These are phyloP conservation scores for Clistopyga incitator DNA, from an alignment of 2,888 invertebrate genomes.

Conservation along the genomic window DNA sequence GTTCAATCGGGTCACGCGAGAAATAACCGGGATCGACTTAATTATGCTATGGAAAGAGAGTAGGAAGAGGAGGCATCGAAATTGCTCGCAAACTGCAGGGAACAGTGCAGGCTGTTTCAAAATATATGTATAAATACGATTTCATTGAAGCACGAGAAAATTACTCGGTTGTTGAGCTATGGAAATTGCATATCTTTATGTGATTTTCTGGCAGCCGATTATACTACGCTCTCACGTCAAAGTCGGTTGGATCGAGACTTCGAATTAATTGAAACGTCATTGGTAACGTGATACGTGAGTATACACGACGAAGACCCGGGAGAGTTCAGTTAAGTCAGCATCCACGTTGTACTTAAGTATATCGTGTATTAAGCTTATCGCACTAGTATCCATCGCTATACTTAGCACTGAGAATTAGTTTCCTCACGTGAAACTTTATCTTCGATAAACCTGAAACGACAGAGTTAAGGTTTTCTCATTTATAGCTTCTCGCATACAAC, in stretches of 20 bases:
- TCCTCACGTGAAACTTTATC: conserved; percentile 24
- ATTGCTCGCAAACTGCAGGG: conserved; percentile 15
- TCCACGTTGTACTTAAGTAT: background rate
- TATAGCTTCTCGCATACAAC: background rate
- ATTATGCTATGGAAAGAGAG: conserved; percentile 29
- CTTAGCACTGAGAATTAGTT: background rate
- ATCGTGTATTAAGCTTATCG: conserved; percentile 13
- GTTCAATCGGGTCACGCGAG: conserved; percentile 65
- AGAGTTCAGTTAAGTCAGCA: background rate
- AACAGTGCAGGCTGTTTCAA: conserved; percentile 20
- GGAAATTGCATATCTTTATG: background rate
- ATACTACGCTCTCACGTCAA: background rate
- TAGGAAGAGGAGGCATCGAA: conserved; percentile 25
- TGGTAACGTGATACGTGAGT: background rate
- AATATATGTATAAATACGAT: conserved; percentile 9
- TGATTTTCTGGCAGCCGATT: conserved; percentile 17
- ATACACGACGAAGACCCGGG: background rate
- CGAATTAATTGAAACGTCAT: background rate
- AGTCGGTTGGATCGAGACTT: background rate
- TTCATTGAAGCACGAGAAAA: conserved; percentile 34
- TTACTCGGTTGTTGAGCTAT: conserved; percentile 32
- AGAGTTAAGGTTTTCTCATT: background rate
- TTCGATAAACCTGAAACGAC: background rate
- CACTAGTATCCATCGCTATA: background rate
- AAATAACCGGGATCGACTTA: conserved; percentile 56